These are phyloP conservation scores for Rhizoglyphus robini DNA, from an alignment of 1,140 invertebrate species.

Conservation along the genomic window DNA sequence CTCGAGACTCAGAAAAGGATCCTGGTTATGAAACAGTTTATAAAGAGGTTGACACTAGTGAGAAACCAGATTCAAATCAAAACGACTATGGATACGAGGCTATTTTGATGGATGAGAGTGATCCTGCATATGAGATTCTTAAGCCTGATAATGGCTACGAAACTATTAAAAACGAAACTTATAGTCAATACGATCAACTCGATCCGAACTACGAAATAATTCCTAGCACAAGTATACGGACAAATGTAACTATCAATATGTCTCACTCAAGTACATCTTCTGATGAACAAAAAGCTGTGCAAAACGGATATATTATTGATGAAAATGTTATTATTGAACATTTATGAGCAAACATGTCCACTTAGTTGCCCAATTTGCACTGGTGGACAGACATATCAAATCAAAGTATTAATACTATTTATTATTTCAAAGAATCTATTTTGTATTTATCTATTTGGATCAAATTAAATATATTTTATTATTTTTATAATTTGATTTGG, in stretches of 20 bases:
- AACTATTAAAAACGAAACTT: background rate
- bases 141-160: background rate
- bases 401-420: no score
- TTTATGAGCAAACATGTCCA: background rate
- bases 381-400: no score
- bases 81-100: constrained; percentile 17
- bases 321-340: constrained; percentile 14
- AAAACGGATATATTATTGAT: background rate
- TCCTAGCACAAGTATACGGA: background rate
- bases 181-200: background rate
- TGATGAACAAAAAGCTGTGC: background rate
- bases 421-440: no score
- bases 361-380: no score
- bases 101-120: background rate
- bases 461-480: no score
- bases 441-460: no score
- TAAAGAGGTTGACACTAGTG: constrained; percentile 5
- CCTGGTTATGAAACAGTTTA: constrained; percentile 19
- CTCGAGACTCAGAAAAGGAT: constrained; percentile 4
- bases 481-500: no score
- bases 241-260: background rate
- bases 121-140: constrained; percentile 19
- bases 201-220: constrained; percentile 15
- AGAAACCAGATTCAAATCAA: background rate
- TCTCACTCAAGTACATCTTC: background rate